Evolutionary conservation across 1,140 invertebrate genomes (phyloP).

Genomic region (Anastrepha obliqua): DNA sequence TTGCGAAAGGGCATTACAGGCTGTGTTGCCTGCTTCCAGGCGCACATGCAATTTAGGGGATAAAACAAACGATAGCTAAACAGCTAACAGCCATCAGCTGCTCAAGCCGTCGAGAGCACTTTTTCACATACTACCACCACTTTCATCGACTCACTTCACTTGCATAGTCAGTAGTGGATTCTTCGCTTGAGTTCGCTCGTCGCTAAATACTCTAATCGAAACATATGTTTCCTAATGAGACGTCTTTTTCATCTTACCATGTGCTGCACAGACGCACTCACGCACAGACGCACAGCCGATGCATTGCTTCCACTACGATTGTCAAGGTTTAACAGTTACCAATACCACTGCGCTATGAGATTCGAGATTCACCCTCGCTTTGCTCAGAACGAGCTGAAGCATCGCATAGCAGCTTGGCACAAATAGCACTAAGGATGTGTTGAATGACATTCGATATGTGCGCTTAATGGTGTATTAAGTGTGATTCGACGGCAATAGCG

Average conservation of each 20-base stretch:
- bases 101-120: not conserved
- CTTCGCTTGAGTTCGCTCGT: not conserved
- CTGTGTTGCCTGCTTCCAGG: not conserved
- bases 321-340: not conserved
- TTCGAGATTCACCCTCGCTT: not conserved
- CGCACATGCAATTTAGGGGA: conserved; percentile 28
- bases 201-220: conserved; percentile 54
- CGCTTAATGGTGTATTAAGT: conserved; percentile 54
- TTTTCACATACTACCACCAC: not conserved
- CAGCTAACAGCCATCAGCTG: not conserved
- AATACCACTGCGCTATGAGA: not conserved
- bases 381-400: too few relatives aligned
- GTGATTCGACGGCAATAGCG: not conserved
- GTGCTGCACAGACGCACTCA: conserved; percentile 26
- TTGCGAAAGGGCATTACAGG: not conserved
- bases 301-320: not conserved
- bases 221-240: conserved; percentile 58
- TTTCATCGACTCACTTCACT: too few relatives aligned
- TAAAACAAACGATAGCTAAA: conserved; percentile 14
- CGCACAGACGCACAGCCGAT: not conserved
- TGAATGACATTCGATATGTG: conserved; percentile 54
- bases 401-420: not conserved
- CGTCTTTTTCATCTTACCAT: conserved; percentile 56
- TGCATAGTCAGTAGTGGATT: too few relatives aligned
- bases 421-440: conserved; percentile 43